phyloP scores from a whole-genome alignment of 2,888 invertebrate genomes.

The Agonopterix heracliana region DNA sequence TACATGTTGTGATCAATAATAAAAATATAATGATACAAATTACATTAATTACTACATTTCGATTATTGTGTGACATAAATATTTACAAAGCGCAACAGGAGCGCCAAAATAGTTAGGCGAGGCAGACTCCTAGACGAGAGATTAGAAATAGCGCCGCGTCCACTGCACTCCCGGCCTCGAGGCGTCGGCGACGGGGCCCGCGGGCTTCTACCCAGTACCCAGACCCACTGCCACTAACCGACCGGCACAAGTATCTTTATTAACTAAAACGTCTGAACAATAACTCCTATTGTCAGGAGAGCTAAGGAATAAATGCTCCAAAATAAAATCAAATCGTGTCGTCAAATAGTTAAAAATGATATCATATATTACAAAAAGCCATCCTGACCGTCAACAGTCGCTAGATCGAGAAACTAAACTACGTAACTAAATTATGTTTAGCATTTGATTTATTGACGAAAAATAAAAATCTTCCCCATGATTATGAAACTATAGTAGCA shows the following conservation, averaged over 20 bases:
- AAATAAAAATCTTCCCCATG: conserved; percentile 47
- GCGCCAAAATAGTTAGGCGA: conserved; percentile 64
- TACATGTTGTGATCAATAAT: conserved; percentile 73
- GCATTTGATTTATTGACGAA: conserved; percentile 33
- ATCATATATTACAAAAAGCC: conserved; percentile 36
- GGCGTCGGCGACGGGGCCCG: too few relatives aligned
- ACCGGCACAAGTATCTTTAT: conserved; percentile 55
- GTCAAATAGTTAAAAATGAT: conserved; percentile 64
- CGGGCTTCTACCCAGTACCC: conserved; percentile 11
- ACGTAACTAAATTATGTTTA: conserved; percentile 36
- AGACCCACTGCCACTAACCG: conserved; percentile 6
- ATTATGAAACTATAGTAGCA: conserved; percentile 57
- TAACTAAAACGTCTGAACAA: conserved; percentile 62
- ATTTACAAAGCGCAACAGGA: conserved; percentile 72
- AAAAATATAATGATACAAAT: conserved; percentile 75
- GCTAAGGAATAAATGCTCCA: conserved; percentile 61
- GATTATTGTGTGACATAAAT: conserved; percentile 75
- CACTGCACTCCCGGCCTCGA: conserved; percentile 6
- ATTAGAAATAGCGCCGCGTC: conserved; percentile 30
- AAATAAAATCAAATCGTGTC: conserved; percentile 51
- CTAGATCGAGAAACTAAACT: conserved; percentile 47
- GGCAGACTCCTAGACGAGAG: conserved; percentile 52
- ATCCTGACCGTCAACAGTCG: conserved; percentile 53
- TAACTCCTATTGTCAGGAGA: conserved; percentile 53
- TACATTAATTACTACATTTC: conserved; percentile 73